phyloP scores from a whole-genome alignment of 2,797 vertebrate genomes.

The Molossus alvarezi region DNA sequence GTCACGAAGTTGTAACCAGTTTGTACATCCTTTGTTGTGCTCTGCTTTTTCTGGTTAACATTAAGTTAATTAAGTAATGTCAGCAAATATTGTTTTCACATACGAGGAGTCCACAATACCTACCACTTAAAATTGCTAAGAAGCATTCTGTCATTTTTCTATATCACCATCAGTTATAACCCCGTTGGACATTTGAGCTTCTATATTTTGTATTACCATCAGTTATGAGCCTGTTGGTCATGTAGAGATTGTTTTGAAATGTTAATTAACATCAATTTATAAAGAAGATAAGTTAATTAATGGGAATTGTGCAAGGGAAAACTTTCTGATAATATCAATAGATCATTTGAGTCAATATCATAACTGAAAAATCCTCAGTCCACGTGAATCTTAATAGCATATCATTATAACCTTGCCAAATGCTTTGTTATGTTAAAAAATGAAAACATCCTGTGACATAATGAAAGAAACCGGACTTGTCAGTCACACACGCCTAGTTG shows the following conservation, averaged over 20 bases:
- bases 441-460: background rate
- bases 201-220: background rate
- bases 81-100: background rate
- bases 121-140: background rate
- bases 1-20: background rate
- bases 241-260: conserved; percentile 53
- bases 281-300: conserved; percentile 60
- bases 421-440: conserved; percentile 49
- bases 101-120: background rate
- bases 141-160: conserved; percentile 42
- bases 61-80: conserved; percentile 9
- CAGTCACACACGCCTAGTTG: background rate
- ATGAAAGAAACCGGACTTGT: background rate
- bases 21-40: background rate
- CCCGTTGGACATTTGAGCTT: background rate
- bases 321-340: background rate
- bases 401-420: background rate
- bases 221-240: background rate
- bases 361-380: conserved; percentile 6
- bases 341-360: conserved; percentile 3
- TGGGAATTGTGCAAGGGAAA: background rate
- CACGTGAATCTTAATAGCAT: background rate
- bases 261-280: conserved; percentile 27
- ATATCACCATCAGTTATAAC: background rate
- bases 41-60: conserved; percentile 42